Percentiles rank a stretch among this genome's conserved stretches.
phyloP scores from a whole-genome alignment of 2,113 vertebrate genomes.

The Tauraco erythrolophus region DNA sequence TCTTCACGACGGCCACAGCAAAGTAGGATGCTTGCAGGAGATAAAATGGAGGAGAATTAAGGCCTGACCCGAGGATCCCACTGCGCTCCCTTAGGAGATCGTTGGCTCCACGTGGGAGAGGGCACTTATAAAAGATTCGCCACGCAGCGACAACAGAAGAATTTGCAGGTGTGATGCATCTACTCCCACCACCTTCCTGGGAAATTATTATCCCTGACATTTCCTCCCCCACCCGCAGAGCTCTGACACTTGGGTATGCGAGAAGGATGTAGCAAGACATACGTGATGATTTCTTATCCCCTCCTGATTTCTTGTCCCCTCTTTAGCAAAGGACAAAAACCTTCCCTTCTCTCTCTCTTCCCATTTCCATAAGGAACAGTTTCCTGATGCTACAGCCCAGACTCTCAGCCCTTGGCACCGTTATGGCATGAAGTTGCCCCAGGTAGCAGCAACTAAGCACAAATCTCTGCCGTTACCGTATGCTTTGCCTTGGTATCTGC shows the following conservation, averaged over 20 bases:
- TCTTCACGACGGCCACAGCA: conserved; percentile 88
- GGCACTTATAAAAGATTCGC: neutral
- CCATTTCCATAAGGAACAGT: neutral
- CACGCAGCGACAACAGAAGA: neutral
- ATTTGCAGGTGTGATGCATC: neutral
- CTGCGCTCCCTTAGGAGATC: neutral
- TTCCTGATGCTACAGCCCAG: neutral
- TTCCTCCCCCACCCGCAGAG: neutral
- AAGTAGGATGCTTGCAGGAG: conserved; percentile 70
- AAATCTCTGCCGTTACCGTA: neutral
- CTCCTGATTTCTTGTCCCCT: neutral
- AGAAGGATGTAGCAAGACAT: neutral
- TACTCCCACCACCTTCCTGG: neutral
- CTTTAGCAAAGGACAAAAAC: neutral
- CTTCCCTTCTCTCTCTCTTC: neutral
- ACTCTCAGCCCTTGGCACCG: neutral
- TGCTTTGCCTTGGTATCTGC: neutral
- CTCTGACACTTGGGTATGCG: neutral
- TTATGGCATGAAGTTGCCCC: neutral
- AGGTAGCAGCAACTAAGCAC: neutral
- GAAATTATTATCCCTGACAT: neutral
- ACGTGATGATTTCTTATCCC: neutral
- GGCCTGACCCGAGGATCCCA: neutral
- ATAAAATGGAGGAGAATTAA: neutral
- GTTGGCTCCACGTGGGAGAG: neutral